Percentiles rank a stretch among this genome's conserved stretches.
Evolutionary conservation across 2,113 vertebrate genomes (phyloP).

Genomic region (Catharus fuscescens): DNA sequence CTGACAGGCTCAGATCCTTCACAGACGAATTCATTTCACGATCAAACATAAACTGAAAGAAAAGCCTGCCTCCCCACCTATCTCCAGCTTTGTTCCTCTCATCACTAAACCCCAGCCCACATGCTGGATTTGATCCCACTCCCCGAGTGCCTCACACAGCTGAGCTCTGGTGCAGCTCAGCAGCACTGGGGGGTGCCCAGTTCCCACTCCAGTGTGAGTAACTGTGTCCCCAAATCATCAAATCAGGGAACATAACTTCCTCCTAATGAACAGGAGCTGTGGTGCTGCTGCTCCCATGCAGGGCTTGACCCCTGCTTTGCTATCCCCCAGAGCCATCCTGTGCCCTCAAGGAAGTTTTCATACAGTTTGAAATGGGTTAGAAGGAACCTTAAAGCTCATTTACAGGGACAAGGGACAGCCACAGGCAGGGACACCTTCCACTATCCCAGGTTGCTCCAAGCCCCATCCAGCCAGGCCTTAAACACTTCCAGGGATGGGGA

Average conservation of each 20-base stretch:
- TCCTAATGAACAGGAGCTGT: rapidly evolving
- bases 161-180: not conserved
- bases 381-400: not conserved
- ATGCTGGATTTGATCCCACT: too few species aligned
- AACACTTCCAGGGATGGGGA: not conserved
- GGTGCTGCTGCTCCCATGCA: not conserved
- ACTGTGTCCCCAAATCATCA: not conserved
- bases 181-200: not conserved
- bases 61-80: too few species aligned
- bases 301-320: not conserved
- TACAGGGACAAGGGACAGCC: not conserved
- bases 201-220: not conserved
- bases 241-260: not conserved
- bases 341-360: not conserved
- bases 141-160: rapidly evolving
- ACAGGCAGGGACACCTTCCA: not conserved
- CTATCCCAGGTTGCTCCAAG: not conserved
- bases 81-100: too few species aligned
- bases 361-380: not conserved
- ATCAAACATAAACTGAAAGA: too few species aligned
- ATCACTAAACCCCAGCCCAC: too few species aligned
- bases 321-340: too few species aligned
- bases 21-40: too few species aligned
- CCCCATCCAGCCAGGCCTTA: not conserved
- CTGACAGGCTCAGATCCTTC: too few species aligned